A percentile compares a stretch with the other conserved stretches of the same genome.
phyloP scores from a whole-genome alignment of 2,113 vertebrate species.

The Sylvietta virens region DNA sequence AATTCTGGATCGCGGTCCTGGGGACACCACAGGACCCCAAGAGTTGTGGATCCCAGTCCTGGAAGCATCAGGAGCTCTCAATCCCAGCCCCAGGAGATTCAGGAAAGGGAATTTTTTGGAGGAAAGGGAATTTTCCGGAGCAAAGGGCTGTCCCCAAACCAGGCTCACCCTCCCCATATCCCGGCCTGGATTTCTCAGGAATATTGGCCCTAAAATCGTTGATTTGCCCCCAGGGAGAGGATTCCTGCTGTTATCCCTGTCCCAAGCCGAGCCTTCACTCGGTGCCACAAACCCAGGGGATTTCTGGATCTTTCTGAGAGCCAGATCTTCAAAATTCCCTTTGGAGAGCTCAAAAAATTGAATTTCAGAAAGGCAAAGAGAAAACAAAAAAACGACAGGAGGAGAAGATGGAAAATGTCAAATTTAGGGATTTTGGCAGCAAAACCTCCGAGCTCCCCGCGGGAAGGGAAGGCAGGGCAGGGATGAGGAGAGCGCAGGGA shows the following conservation, averaged over 20 bases:
- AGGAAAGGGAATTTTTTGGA: background rate
- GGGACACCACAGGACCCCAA: background rate
- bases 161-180: background rate
- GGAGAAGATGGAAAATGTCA: background rate
- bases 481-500: background rate
- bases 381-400: background rate
- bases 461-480: background rate
- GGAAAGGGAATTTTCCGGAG: background rate
- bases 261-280: background rate
- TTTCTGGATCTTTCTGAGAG: background rate
- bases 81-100: background rate
- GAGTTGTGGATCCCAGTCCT: too few relatives aligned
- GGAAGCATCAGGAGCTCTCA: accelerated
- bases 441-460: background rate
- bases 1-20: background rate
- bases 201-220: background rate
- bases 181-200: background rate
- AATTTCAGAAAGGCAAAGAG: background rate
- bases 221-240: background rate
- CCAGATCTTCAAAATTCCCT: background rate
- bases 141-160: background rate
- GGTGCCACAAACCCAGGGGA: background rate
- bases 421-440: background rate
- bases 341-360: background rate
- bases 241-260: background rate